A percentile compares a stretch with the other conserved stretches of the same genome.
Conservation (phyloP, 2,888 invertebrate species). For the Antheraea yamamai region DNA sequence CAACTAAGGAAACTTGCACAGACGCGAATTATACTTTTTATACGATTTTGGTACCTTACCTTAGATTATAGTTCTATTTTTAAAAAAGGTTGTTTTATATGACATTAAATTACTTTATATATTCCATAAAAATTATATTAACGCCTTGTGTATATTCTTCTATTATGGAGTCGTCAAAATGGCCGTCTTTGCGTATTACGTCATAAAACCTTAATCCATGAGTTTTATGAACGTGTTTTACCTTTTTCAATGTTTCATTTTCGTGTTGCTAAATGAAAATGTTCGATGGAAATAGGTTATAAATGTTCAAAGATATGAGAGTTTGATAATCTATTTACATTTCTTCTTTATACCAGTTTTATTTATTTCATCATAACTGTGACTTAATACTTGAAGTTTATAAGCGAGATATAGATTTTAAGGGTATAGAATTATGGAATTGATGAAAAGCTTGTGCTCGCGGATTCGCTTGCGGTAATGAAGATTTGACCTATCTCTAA, state of each 20-base stretch:
- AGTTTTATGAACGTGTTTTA: slow-evolving; percentile 8
- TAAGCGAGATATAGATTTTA: no score
- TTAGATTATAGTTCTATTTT: neutral
- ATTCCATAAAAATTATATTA: neutral
- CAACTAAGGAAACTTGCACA: no score
- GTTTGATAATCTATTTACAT: neutral
- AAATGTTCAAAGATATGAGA: neutral
- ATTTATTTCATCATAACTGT: no score
- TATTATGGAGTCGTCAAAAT: neutral
- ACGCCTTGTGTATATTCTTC: neutral
- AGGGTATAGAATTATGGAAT: no score
- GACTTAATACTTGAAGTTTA: no score
- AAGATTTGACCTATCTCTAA: no score
- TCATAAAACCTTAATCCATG: neutral
- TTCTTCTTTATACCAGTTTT: neutral
- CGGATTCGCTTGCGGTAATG: no score
- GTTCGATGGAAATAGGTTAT: neutral
- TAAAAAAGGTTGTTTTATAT: neutral
- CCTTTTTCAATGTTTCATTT: neutral
- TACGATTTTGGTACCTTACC: neutral
- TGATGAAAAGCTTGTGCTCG: no score
- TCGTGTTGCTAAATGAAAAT: neutral
- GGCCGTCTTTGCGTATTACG: neutral
- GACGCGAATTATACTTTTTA: no score
- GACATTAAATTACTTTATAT: neutral